A percentile compares a stretch with the other conserved stretches of the same genome.
These are phyloP conservation scores for Trissolcus basalis DNA, from an alignment of 1,140 invertebrate genomes.

Conservation along the genomic window DNA sequence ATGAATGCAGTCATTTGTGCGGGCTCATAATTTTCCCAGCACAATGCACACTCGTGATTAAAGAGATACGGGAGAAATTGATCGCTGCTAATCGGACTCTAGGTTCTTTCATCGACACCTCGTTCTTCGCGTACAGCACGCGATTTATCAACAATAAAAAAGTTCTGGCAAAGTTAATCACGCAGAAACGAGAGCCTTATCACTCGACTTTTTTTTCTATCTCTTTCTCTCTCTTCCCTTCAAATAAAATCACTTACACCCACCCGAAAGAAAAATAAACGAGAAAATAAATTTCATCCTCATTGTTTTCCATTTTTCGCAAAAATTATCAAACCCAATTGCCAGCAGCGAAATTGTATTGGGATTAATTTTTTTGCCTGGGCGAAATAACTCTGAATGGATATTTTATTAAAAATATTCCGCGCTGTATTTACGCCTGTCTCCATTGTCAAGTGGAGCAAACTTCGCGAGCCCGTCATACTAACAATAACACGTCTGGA, in stretches of 20 bases:
- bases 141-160: constrained; percentile 46
- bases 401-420: no score
- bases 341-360: no score
- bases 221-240: no score
- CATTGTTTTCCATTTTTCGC: no score
- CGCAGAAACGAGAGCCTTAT: constrained; percentile 28
- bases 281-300: no score
- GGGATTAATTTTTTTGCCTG: no score
- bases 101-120: constrained; percentile 37
- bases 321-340: no score
- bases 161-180: constrained; percentile 24
- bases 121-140: constrained; percentile 11
- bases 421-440: constrained; percentile 3
- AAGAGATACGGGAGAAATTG: constrained; percentile 37
- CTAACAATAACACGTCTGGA: constrained; percentile 35
- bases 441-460: constrained; percentile 6
- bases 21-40: constrained; percentile 15
- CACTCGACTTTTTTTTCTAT: constrained; percentile 2
- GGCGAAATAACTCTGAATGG: no score
- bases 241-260: no score
- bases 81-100: constrained; percentile 39
- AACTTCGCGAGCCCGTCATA: constrained; percentile 14
- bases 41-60: constrained; percentile 25
- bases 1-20: constrained; percentile 5
- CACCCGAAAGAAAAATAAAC: no score